A percentile compares a stretch with the other conserved stretches of the same genome.
These are phyloP conservation scores for Chrysocyon brachyurus DNA, from an alignment of 2,797 vertebrate species.

Conservation along the genomic window DNA sequence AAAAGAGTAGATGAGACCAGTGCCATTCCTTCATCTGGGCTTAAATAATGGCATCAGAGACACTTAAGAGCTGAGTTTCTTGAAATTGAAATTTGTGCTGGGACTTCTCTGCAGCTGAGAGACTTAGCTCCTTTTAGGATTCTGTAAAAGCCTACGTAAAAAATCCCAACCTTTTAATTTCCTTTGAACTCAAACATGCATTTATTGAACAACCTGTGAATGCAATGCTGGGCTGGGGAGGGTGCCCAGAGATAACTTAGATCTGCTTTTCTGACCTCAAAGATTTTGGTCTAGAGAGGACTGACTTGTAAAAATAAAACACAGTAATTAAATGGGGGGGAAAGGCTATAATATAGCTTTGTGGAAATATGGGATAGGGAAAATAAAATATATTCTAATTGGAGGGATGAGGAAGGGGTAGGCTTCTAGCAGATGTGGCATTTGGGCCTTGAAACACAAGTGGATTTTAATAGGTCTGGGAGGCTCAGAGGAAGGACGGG, in stretches of 20 bases:
- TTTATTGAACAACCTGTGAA: neutral
- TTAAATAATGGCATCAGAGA: neutral
- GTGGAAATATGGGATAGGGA: neutral
- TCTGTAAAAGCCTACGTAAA: neutral
- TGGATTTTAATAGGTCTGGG: neutral
- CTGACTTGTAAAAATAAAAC: neutral
- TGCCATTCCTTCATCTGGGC: neutral
- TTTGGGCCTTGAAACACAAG: neutral
- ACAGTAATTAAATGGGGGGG: neutral
- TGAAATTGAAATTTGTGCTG: neutral
- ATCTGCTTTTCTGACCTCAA: neutral
- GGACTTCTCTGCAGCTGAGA: neutral
- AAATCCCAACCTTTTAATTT: neutral
- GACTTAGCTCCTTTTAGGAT: neutral
- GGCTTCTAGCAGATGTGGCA: neutral
- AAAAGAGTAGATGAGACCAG: neutral
- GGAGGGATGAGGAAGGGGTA: neutral
- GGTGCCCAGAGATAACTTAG: neutral
- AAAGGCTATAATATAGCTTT: neutral
- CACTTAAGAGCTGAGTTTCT: neutral
- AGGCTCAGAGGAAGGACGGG: neutral
- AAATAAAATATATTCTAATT: neutral
- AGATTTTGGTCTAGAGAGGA: neutral
- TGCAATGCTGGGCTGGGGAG: neutral
- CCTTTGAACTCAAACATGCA: neutral